These are phyloP conservation scores for Teleogryllus oceanicus DNA, from an alignment of 2,888 invertebrate genomes.

Conservation along the genomic window DNA sequence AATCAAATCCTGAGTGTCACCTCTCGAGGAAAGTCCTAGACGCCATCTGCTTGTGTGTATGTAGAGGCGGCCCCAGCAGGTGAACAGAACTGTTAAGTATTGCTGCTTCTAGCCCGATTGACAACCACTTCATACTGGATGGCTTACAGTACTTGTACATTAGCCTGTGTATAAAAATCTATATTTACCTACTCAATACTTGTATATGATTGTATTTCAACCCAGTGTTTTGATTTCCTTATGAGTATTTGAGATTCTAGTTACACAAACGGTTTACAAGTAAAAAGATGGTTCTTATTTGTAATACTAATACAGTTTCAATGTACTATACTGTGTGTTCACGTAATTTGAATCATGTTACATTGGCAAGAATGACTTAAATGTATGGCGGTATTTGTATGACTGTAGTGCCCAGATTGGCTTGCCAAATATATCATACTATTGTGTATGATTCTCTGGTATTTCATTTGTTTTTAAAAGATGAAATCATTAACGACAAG, in stretches of 20 bases:
- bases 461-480: background rate
- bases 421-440: constrained; percentile 1
- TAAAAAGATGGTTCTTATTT: constrained; percentile 6
- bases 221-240: background rate
- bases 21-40: background rate
- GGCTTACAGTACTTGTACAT: constrained; percentile 18
- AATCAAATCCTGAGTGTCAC: background rate
- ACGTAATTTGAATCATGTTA: background rate
- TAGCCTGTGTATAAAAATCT: constrained; percentile 7
- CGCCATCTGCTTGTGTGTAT: background rate
- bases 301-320: constrained; percentile 18
- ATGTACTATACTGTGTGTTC: constrained; percentile 9
- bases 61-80: background rate
- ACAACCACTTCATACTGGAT: constrained; percentile 6
- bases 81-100: constrained; percentile 18
- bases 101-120: constrained; percentile 1
- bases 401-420: constrained; percentile 18
- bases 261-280: background rate
- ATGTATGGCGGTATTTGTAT: constrained; percentile 1
- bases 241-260: constrained; percentile 18
- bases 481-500: background rate
- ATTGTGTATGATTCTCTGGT: background rate
- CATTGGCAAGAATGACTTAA: constrained; percentile 18
- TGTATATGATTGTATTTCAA: constrained; percentile 11
- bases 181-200: constrained; percentile 10